Conservation (phyloP, 2,797 vertebrate genomes). For the Acipenser ruthenus region DNA sequence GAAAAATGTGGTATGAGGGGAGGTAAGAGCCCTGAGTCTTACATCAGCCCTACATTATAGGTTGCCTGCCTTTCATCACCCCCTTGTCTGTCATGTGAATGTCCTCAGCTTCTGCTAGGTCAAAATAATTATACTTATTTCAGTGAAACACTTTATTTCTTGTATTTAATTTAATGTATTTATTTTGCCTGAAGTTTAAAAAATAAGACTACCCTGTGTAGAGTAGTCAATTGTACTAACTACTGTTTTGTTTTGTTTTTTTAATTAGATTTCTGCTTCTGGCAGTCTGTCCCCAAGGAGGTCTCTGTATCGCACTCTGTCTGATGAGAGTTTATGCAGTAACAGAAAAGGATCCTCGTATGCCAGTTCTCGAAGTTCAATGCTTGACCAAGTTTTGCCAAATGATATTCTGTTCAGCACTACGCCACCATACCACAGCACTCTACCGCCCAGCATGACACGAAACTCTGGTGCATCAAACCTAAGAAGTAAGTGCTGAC, state of each 20-base stretch:
- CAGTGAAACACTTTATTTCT: too few relatives aligned
- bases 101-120: too few relatives aligned
- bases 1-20: too few relatives aligned
- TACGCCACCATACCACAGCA: slow-evolving; percentile 84
- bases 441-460: slow-evolving; percentile 74
- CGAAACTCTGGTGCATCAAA: slow-evolving; percentile 69
- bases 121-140: too few relatives aligned
- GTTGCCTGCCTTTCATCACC: too few relatives aligned
- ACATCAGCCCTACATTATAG: too few relatives aligned
- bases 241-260: not conserved
- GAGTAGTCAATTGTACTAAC: too few relatives aligned
- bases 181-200: too few relatives aligned
- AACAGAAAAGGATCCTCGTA: slow-evolving; percentile 81
- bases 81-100: too few relatives aligned
- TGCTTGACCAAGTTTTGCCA: slow-evolving; percentile 85
- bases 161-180: too few relatives aligned
- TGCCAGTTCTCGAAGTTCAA: slow-evolving; percentile 79
- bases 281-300: slow-evolving; percentile 73
- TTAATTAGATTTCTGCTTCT: slow-evolving; percentile 62
- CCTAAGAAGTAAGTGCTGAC: slow-evolving; percentile 76
- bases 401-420: slow-evolving; percentile 94
- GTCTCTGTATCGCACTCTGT: slow-evolving; percentile 82
- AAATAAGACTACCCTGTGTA: too few relatives aligned
- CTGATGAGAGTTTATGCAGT: slow-evolving; percentile 89
- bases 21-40: too few relatives aligned